Evolutionary conservation across 2,113 vertebrate species (phyloP).

Genomic region (Rhea americana): DNA sequence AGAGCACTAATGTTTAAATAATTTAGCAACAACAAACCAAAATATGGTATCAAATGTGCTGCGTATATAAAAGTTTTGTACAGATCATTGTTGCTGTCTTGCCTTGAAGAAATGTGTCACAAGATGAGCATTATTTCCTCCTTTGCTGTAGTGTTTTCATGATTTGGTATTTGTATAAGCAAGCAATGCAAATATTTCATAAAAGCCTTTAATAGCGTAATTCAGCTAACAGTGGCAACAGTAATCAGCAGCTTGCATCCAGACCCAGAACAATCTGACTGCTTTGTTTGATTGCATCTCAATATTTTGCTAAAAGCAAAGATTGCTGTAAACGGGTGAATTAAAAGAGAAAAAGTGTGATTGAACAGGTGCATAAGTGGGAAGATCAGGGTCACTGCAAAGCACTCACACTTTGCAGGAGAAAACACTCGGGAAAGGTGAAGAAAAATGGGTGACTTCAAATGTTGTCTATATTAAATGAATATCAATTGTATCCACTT

Average conservation of each 20-base stretch:
- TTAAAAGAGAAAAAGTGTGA: slow-evolving; percentile 23
- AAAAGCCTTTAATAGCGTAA: slow-evolving; percentile 57
- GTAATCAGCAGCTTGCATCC: slow-evolving; percentile 42
- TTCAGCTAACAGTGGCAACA: slow-evolving; percentile 39
- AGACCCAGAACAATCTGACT: slow-evolving; percentile 45
- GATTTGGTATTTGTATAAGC: slow-evolving; percentile 51
- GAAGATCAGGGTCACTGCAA: rapidly evolving
- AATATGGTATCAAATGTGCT: neutral
- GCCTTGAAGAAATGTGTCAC: slow-evolving; percentile 18
- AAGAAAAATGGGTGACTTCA: slow-evolving; percentile 44
- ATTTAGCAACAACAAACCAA: slow-evolving; percentile 30
- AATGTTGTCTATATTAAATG: slow-evolving; percentile 47
- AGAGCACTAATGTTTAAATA: neutral
- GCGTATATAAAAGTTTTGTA: neutral
- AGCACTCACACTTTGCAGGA: neutral
- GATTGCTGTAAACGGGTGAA: slow-evolving; percentile 18
- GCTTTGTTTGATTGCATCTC: slow-evolving; percentile 57
- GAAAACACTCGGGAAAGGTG: slow-evolving; percentile 43
- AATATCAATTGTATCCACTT: slow-evolving; percentile 45
- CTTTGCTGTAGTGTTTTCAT: neutral
- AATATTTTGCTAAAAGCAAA: slow-evolving; percentile 53
- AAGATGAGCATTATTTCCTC: slow-evolving; percentile 12
- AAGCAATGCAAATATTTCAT: slow-evolving; percentile 47
- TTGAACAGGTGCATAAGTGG: neutral
- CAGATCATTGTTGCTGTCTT: neutral